Conservation (phyloP, 2,888 invertebrate species). For the Dilophus febrilis region DNA sequence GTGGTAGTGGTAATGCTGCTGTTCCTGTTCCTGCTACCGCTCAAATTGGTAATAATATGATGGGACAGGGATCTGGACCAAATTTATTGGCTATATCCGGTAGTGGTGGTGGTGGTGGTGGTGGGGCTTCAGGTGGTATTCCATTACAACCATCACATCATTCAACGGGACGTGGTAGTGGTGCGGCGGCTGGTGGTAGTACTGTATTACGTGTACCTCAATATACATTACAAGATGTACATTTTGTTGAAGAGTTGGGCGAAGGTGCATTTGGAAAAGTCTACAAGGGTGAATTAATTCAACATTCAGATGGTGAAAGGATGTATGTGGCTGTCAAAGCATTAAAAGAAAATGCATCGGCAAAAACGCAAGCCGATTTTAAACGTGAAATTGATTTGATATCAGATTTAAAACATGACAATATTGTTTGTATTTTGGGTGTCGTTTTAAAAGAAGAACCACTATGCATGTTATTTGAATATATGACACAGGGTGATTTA, state of each 20-base stretch:
- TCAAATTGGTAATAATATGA: slow-evolving; percentile 20
- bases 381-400: slow-evolving; percentile 86
- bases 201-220: slow-evolving; percentile 53
- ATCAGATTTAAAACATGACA: slow-evolving; percentile 85
- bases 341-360: slow-evolving; percentile 78
- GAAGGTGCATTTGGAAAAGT: slow-evolving; percentile 97
- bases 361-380: slow-evolving; percentile 84
- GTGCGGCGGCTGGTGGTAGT: slow-evolving; percentile 5
- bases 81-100: slow-evolving; percentile 12
- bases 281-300: slow-evolving; percentile 81
- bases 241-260: slow-evolving; percentile 79
- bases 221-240: slow-evolving; percentile 67
- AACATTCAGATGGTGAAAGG: slow-evolving; percentile 39
- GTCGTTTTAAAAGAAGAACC: slow-evolving; percentile 80
- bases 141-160: no score
- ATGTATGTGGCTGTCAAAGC: slow-evolving; percentile 86
- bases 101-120: not conserved
- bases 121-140: not conserved
- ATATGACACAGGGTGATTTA: slow-evolving; percentile 92
- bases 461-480: slow-evolving; percentile 92
- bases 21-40: slow-evolving; percentile 22
- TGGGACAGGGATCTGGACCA: slow-evolving; percentile 33
- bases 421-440: slow-evolving; percentile 88
- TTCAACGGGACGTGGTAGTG: not conserved
- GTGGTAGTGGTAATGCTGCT: slow-evolving; percentile 21